A percentile compares a stretch with the other conserved stretches of the same genome.
These are phyloP conservation scores for Neotragus moschatus DNA, from an alignment of 2,113 vertebrate species.

Conservation along the genomic window DNA sequence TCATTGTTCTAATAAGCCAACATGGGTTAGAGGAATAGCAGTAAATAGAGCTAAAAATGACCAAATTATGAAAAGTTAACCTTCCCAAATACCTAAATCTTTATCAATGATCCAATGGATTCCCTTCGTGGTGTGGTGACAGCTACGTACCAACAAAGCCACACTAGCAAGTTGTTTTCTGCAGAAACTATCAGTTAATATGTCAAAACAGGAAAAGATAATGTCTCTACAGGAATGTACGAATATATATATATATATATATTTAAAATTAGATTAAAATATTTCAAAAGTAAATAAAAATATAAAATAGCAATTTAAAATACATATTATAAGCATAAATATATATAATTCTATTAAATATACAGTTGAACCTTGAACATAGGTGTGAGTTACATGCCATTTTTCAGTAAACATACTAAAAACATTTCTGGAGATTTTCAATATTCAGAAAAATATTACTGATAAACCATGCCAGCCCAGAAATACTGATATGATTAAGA, in stretches of 20 bases:
- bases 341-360: not conserved
- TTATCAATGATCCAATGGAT: not conserved
- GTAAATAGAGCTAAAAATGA: not conserved
- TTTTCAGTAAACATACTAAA: not conserved
- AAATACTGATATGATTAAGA: not conserved
- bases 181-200: not conserved
- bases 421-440: not conserved
- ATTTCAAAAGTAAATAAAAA: not conserved
- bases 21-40: not conserved
- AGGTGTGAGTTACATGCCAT: not conserved
- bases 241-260: too few relatives aligned
- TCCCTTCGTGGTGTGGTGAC: not conserved
- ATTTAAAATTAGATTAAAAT: not conserved
- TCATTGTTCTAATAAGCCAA: not conserved
- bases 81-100: slow-evolving; percentile 37
- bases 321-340: not conserved
- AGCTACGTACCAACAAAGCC: not conserved
- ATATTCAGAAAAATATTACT: not conserved
- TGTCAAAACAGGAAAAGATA: not conserved
- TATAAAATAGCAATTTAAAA: not conserved
- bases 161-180: not conserved
- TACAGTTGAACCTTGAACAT: not conserved
- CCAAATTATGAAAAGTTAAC: not conserved
- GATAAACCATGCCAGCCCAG: not conserved
- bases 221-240: too few relatives aligned